These are phyloP conservation scores for Euphysa ruthae DNA, from an alignment of 30 jellyfish, hydroid and myxozoan genomes.

Conservation along the genomic window DNA sequence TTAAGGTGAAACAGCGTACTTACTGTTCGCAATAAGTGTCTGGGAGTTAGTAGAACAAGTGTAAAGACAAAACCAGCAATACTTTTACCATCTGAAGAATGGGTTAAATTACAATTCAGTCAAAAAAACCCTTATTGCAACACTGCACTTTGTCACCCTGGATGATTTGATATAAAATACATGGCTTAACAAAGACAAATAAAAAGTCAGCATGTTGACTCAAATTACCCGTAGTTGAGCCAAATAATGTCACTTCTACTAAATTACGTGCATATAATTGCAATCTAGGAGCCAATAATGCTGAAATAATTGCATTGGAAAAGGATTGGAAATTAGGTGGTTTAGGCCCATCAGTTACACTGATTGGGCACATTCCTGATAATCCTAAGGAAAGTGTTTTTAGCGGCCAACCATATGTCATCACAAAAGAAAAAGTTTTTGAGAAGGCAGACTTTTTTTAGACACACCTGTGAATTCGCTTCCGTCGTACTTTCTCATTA, in stretches of 20 bases:
- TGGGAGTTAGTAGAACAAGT: not conserved
- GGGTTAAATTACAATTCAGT: not conserved
- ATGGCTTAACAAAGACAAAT: too few relatives aligned
- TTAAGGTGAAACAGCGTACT: too few relatives aligned
- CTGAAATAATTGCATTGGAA: not conserved
- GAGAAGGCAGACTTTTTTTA: too few relatives aligned
- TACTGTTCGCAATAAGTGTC: not conserved
- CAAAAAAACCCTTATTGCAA: not conserved
- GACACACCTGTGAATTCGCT: too few relatives aligned
- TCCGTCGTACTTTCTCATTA: not conserved
- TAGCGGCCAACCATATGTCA: too few relatives aligned
- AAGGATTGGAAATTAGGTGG: not conserved
- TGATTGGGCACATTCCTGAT: too few relatives aligned
- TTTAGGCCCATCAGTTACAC: not conserved
- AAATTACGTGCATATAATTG: not conserved
- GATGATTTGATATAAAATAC: too few relatives aligned
- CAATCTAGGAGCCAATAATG: not conserved
- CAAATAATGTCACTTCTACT: not conserved
- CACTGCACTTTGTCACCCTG: not conserved
- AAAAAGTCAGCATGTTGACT: not conserved
- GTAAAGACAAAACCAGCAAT: not conserved
- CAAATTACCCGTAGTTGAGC: not conserved
- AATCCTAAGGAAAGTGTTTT: too few relatives aligned
- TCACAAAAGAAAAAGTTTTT: too few relatives aligned
- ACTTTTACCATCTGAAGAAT: not conserved